Conservation (phyloP, 2,113 vertebrate species). For the Dicrurus megarhynchus region DNA sequence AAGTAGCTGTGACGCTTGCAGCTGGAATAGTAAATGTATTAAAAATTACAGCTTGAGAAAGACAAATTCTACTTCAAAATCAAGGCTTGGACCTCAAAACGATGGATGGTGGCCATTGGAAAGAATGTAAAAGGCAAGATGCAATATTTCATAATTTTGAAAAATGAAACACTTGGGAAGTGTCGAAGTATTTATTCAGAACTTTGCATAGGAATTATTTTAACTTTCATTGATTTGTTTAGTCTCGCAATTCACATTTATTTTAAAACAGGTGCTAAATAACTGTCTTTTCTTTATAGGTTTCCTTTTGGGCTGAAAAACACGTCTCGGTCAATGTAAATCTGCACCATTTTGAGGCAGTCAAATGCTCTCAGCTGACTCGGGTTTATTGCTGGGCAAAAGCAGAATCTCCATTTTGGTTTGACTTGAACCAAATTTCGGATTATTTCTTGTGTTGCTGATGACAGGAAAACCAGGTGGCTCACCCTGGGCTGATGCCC, state of each 20-base stretch:
- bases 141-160: neutral
- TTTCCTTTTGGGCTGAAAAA: neutral
- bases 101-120: neutral
- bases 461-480: neutral
- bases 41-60: neutral
- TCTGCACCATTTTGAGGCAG: neutral
- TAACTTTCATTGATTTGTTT: neutral
- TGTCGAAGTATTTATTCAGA: neutral
- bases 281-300: neutral
- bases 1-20: neutral
- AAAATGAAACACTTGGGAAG: neutral
- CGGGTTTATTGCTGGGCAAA: neutral
- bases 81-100: neutral
- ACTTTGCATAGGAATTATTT: neutral
- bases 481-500: neutral
- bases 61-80: neutral
- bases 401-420: neutral
- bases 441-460: neutral
- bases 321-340: neutral
- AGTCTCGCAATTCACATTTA: neutral
- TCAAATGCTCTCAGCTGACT: neutral
- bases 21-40: neutral
- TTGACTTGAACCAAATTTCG: neutral
- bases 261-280: neutral
- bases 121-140: neutral